Base-by-base conservation (phyloP, 2,888 invertebrate species). In the Synergus itoensis region DNA sequence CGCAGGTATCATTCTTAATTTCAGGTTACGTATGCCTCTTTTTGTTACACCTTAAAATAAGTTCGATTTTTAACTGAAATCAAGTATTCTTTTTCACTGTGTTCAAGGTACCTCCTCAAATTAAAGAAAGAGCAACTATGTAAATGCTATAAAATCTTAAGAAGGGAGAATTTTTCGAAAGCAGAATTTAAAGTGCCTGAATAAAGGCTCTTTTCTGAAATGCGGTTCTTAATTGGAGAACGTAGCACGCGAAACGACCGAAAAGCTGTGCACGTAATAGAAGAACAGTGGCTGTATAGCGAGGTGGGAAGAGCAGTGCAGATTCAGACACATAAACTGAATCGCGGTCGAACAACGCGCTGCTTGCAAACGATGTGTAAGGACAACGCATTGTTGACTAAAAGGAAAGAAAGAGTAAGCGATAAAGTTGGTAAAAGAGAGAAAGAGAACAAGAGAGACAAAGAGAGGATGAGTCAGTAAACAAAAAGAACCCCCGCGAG, bases 401-500 rank as follows among this genome's bases (percentile, higher is more conserved):
- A 76, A 79, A 81, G 78, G 5, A 12, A 48, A 77, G 80, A 65
- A 65, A 73, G 77, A 60, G 78, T 53, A 60, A 67, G 60, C 43
- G 77, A n/a, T 77, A 77, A 77, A 75, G 78, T 78, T 76, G 28
- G 67, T 43, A 53, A 53, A 57, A n/a, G 21, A 69, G 57, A 83
- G 64, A 81, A 80, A 82, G 84, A 82, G 84, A 77, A 77, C 60
- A 80, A 80, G 41, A 65, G 28, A 43, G 41, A 77, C 36, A 80
- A 53, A 76, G 67, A 75, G 69, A n/a, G n/a, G 7, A n/a, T n/a
- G n/a, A 57, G 65, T 48, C 77, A 45, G 76, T 77, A 85, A 87
- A 87, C 87, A 87, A 86, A 89, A 89, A 87, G 86, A 87, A 87
- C 85, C 84, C 87, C 88, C 87, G 84, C 85, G 87, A 86, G 87